A percentile compares a stretch with the other conserved stretches of the same genome.
Evolutionary conservation across 2,888 invertebrate genomes (phyloP).

Genomic region (Synergus japonicus): DNA sequence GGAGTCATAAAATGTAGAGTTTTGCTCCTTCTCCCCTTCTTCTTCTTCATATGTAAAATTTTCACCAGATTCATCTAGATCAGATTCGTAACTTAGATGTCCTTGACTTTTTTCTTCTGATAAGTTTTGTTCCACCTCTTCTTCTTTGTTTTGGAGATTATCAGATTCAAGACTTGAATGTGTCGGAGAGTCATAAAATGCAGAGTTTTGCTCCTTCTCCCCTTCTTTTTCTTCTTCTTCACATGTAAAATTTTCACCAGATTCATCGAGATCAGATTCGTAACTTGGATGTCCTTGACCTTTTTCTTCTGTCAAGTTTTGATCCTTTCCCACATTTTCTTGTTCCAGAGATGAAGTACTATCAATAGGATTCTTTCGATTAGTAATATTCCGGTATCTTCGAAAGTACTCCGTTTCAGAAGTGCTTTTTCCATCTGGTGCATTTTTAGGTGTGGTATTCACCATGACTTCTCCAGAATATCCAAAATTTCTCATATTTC

Average conservation of each 20-base stretch:
- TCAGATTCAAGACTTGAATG: background rate
- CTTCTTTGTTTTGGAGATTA: background rate
- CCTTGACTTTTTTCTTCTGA: background rate
- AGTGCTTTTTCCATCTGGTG: background rate
- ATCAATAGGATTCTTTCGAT: background rate
- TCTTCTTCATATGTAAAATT: background rate
- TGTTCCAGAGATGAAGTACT: background rate
- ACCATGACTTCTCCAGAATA: no score
- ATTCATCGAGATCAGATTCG: background rate
- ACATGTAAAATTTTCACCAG: background rate
- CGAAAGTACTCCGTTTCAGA: slow-evolving; percentile 3
- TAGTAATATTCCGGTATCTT: background rate
- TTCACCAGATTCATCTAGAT: background rate
- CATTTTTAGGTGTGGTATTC: background rate
- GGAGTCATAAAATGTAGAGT: background rate
- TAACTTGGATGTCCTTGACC: background rate
- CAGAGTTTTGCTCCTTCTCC: background rate
- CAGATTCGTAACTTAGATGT: background rate
- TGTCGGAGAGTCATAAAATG: background rate
- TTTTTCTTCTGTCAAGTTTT: background rate
- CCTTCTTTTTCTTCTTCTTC: background rate
- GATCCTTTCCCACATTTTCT: background rate
- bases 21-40: background rate
- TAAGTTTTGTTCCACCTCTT: background rate
- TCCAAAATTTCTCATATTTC: no score